phyloP scores from a whole-genome alignment of 1,140 invertebrate species.

The Eumeta japonica region DNA sequence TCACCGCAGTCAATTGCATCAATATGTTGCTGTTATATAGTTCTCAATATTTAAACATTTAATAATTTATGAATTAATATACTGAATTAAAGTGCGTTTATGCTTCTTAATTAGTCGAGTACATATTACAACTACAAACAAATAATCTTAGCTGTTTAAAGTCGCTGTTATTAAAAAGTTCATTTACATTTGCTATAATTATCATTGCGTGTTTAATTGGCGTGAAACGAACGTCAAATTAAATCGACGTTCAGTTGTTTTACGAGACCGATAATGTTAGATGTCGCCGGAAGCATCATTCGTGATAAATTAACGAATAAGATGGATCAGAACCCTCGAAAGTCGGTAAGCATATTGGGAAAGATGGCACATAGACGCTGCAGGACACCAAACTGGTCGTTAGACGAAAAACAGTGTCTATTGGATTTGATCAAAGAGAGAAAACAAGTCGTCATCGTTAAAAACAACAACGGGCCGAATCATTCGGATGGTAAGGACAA shows the following conservation, averaged over 20 bases:
- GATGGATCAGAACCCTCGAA: conserved; percentile 37
- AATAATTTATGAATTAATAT: no score
- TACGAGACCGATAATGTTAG: conserved; percentile 43
- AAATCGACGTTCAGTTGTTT: conserved; percentile 1
- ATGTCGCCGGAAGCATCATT: conserved; percentile 52
- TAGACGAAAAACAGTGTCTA: conserved; percentile 43
- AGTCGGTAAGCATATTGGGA: conserved; percentile 30
- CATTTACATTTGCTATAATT: no score
- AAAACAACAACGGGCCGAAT: conserved; percentile 38
- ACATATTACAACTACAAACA: no score
- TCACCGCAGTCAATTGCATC: no score
- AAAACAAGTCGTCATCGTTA: conserved; percentile 38
- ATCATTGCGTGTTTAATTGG: no score
- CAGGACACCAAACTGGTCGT: conserved; percentile 47
- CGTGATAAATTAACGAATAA: conserved; percentile 54
- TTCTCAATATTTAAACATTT: no score
- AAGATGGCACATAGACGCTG: conserved; percentile 32
- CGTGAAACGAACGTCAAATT: no score
- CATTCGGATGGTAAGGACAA: conserved; percentile 42
- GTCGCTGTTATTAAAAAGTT: no score
- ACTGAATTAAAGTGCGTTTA: no score
- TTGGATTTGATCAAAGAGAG: conserved; percentile 44
- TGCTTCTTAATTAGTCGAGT: no score
- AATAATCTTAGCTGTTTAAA: no score
- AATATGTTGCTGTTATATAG: no score